Percentiles rank a stretch among this genome's conserved stretches.
phyloP scores from a whole-genome alignment of 2,113 vertebrate genomes.

The Tringa solitaria region DNA sequence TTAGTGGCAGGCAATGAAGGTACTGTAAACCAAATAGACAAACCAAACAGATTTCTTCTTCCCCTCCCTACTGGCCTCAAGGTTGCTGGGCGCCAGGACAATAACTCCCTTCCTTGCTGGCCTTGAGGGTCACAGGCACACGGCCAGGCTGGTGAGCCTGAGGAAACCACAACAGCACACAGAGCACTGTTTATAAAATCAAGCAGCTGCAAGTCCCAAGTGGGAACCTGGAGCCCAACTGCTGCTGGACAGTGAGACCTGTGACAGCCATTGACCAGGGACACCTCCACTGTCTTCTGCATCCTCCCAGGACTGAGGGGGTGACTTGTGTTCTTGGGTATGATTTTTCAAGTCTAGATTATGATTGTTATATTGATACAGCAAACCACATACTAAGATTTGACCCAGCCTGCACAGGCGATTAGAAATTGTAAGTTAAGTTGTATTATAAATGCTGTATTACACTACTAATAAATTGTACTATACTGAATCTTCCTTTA shows the following conservation, averaged over 20 bases:
- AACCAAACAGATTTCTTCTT: background rate
- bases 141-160: rapidly evolving
- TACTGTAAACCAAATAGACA: background rate
- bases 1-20: background rate
- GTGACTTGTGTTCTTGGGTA: background rate
- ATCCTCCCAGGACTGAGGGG: background rate
- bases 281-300: background rate
- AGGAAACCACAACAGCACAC: background rate
- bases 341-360: background rate
- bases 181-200: background rate
- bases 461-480: background rate
- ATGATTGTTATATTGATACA: background rate
- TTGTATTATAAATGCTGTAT: background rate
- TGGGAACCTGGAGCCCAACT: background rate
- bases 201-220: background rate
- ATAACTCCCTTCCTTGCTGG: background rate
- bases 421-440: background rate
- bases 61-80: background rate
- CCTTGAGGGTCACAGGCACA: background rate
- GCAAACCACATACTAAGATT: background rate
- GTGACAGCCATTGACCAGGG: background rate
- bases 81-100: background rate
- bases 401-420: rapidly evolving
- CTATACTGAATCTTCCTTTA: background rate
- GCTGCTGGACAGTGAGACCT: background rate